Percentiles rank a stretch among this genome's conserved stretches.
Conservation (phyloP, 2,113 vertebrate genomes). For the Engystomops pustulosus region DNA sequence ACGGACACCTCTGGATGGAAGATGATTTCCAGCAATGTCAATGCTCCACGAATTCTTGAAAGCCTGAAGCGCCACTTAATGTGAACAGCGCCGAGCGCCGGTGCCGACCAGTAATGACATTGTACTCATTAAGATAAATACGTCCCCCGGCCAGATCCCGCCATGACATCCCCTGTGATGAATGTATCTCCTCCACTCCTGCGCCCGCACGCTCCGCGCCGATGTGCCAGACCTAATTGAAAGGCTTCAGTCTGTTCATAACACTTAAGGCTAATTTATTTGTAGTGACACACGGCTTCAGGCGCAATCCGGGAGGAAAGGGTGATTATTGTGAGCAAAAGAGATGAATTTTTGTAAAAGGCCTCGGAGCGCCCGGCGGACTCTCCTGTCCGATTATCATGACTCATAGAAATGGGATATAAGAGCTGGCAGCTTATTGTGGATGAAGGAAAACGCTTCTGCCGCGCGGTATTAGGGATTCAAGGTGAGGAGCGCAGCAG, state of each 20-base stretch:
- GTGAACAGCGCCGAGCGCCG: slow-evolving; percentile 49
- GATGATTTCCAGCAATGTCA: too few species aligned
- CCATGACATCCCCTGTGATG: slow-evolving; percentile 57
- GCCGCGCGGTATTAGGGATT: background rate
- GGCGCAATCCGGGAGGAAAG: slow-evolving; percentile 54
- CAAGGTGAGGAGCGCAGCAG: background rate
- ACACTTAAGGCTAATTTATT: slow-evolving; percentile 64
- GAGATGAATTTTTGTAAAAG: slow-evolving; percentile 61
- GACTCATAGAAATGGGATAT: slow-evolving; percentile 59
- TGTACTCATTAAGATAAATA: slow-evolving; percentile 70
- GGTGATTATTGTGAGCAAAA: slow-evolving; percentile 55
- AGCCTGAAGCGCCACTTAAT: background rate
- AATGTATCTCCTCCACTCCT: slow-evolving; percentile 60
- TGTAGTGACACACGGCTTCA: slow-evolving; percentile 63
- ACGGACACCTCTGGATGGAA: too few species aligned
- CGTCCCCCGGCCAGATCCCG: slow-evolving; percentile 58
- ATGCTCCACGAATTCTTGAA: too few species aligned
- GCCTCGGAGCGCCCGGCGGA: slow-evolving; percentile 33
- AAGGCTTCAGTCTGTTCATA: slow-evolving; percentile 55
- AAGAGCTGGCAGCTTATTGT: slow-evolving; percentile 6
- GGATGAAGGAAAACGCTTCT: background rate
- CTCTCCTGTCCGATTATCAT: slow-evolving; percentile 26
- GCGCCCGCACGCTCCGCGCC: slow-evolving; percentile 60
- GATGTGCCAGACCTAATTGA: slow-evolving; percentile 66
- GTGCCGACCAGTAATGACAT: slow-evolving; percentile 61